Conservation (phyloP, 2,888 invertebrate species). For the Lottia gigantea region DNA sequence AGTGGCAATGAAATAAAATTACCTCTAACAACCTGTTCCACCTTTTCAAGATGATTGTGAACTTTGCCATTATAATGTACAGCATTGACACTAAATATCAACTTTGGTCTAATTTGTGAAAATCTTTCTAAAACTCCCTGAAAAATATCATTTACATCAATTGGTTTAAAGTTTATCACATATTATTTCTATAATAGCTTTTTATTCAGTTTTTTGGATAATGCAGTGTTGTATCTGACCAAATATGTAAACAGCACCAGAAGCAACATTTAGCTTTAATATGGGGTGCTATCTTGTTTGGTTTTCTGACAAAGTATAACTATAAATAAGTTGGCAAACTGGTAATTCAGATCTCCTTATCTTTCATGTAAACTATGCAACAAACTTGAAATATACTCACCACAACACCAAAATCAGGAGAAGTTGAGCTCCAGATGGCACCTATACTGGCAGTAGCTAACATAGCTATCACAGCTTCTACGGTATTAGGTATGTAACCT, state of each 20-base stretch:
- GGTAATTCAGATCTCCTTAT: too few species aligned
- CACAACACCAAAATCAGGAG: constrained; percentile 72
- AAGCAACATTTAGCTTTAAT: too few species aligned
- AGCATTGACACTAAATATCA: constrained; percentile 72
- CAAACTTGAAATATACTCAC: constrained; percentile 50
- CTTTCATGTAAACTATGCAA: too few species aligned
- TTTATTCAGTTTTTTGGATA: too few species aligned
- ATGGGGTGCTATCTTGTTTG: too few species aligned
- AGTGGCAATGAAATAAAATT: background rate
- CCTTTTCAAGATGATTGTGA: constrained; percentile 70
- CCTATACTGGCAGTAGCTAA: constrained; percentile 72
- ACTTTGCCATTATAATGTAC: constrained; percentile 72
- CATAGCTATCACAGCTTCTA: constrained; percentile 71
- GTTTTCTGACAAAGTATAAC: too few species aligned
- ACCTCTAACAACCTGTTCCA: constrained; percentile 69
- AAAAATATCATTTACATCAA: constrained; percentile 12
- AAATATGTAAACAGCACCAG: too few species aligned
- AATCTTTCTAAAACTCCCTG: constrained; percentile 71
- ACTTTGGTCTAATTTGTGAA: constrained; percentile 71
- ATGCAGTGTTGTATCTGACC: too few species aligned
- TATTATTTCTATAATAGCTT: too few species aligned
- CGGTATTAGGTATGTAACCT: constrained; percentile 72
- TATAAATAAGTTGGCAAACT: too few species aligned
- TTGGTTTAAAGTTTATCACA: too few species aligned
- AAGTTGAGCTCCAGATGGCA: constrained; percentile 72